These are phyloP conservation scores for Chinchilla lanigera DNA, from an alignment of 2,113 vertebrate genomes.

Conservation along the genomic window DNA sequence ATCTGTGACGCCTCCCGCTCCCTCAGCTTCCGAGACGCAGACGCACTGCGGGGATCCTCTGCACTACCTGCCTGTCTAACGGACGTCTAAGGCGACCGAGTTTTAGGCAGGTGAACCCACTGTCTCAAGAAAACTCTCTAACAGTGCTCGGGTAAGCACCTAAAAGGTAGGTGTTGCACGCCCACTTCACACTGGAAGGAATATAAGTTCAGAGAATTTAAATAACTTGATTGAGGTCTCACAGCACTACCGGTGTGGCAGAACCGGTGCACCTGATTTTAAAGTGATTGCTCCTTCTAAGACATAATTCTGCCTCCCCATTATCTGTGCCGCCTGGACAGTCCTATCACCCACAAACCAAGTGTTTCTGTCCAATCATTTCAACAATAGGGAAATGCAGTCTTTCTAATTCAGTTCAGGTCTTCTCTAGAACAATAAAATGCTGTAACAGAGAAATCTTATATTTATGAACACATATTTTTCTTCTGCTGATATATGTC, in stretches of 20 bases:
- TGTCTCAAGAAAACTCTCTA: background rate
- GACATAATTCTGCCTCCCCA: background rate
- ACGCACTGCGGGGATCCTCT: too few relatives aligned
- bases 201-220: background rate
- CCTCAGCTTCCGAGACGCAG: background rate
- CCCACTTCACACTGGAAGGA: background rate
- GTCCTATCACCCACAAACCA: background rate
- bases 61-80: background rate
- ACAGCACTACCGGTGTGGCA: background rate
- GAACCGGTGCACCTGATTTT: background rate
- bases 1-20: background rate
- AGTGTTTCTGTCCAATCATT: background rate
- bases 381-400: background rate
- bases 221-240: background rate
- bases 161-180: background rate
- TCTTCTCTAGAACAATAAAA: background rate
- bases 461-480: background rate
- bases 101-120: constrained; percentile 6
- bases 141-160: background rate
- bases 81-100: background rate
- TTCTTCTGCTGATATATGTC: background rate
- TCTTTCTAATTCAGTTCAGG: background rate
- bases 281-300: background rate
- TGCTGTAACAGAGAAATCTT: background rate
- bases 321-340: background rate